These are phyloP conservation scores for Anarrhichthys ocellatus DNA, from an alignment of 2,113 vertebrate genomes.

Conservation along the genomic window DNA sequence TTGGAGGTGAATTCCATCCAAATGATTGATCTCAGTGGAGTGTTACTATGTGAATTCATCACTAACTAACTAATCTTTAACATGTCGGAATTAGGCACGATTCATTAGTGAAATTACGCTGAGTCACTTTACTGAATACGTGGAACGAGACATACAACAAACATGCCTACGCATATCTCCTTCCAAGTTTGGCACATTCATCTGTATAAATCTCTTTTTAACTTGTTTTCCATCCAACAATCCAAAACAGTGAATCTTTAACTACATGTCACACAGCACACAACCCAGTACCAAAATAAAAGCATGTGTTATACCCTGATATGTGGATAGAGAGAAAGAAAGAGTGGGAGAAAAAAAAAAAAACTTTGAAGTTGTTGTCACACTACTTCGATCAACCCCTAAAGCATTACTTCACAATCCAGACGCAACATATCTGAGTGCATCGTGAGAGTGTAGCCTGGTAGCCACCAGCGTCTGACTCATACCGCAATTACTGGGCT, in stretches of 20 bases:
- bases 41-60: neutral
- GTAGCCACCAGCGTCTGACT: conserved; percentile 68
- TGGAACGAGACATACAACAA: neutral
- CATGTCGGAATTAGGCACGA: neutral
- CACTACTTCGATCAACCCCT: conserved; percentile 18
- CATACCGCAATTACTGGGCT: conserved; percentile 66
- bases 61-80: neutral
- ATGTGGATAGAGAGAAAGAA: neutral
- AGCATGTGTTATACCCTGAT: neutral
- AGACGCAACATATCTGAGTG: conserved; percentile 39
- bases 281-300: neutral
- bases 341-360: neutral
- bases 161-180: neutral
- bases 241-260: neutral
- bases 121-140: neutral
- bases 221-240: neutral
- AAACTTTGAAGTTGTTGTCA: conserved; percentile 29
- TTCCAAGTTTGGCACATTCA: neutral
- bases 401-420: conserved; percentile 20
- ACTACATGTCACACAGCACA: neutral
- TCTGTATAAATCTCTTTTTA: neutral
- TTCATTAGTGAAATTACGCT: neutral
- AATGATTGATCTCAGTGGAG: neutral
- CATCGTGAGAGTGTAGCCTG: conserved; percentile 46
- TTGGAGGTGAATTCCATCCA: neutral